Percentiles rank a stretch among this genome's conserved stretches.
Evolutionary conservation across 2,797 vertebrate species (phyloP).

Genomic region (Ceryle rudis): DNA sequence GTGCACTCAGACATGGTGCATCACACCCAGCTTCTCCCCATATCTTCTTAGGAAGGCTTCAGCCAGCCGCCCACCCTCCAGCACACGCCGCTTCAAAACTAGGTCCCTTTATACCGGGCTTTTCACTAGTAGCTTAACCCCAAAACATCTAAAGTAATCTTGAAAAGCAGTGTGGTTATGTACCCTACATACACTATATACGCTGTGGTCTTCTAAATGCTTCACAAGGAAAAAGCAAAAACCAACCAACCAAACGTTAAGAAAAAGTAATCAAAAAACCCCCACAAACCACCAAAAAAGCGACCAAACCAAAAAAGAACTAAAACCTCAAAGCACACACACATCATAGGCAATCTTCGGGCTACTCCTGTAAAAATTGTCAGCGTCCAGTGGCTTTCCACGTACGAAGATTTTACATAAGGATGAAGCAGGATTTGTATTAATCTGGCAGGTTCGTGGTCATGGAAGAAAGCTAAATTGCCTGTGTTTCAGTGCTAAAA

Average conservation of each 20-base stretch:
- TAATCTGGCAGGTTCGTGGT: neutral
- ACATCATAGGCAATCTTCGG: neutral
- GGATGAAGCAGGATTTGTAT: neutral
- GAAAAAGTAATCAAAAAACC: neutral
- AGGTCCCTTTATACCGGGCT: neutral
- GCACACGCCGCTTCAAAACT: neutral
- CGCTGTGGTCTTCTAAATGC: neutral
- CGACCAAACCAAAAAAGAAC: neutral
- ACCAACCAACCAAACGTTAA: too few species aligned
- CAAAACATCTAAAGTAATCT: neutral
- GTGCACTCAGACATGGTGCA: accelerated
- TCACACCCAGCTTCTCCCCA: neutral
- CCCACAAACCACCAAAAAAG: neutral
- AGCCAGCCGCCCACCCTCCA: neutral
- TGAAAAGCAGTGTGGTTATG: neutral
- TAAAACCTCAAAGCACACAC: neutral
- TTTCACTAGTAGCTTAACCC: neutral
- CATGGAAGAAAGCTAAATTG: neutral
- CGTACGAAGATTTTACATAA: neutral
- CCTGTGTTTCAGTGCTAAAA: neutral
- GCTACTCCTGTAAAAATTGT: neutral
- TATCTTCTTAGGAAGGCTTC: neutral
- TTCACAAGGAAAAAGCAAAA: neutral
- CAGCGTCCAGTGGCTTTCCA: neutral
- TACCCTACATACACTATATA: too few species aligned